Evolutionary conservation across 2,888 invertebrate species (phyloP).

Genomic region (Encarsia formosa): DNA sequence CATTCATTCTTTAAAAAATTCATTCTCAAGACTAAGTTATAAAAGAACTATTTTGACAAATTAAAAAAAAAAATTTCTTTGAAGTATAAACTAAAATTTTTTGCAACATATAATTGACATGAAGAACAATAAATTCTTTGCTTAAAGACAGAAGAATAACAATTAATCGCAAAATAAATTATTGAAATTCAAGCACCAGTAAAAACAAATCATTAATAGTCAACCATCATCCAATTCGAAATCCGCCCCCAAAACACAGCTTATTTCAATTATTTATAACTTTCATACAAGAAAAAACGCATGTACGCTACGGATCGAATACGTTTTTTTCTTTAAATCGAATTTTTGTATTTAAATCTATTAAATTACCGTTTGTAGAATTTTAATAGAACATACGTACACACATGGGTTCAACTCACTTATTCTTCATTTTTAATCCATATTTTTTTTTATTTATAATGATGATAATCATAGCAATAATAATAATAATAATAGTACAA

Average conservation of each 20-base stretch:
- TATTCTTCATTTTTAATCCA: not conserved
- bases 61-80: no score
- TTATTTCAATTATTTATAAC: slow-evolving; percentile 30
- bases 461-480: no score
- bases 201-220: not conserved
- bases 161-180: not conserved
- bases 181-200: not conserved
- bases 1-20: no score
- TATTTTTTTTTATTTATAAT: no score
- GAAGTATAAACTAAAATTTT: no score
- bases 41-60: no score
- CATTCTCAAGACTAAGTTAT: no score
- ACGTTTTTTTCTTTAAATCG: slow-evolving; percentile 13
- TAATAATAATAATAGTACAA: no score
- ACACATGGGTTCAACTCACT: slow-evolving; percentile 7
- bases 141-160: slow-evolving; percentile 1
- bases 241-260: slow-evolving; percentile 44
- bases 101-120: no score
- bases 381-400: slow-evolving; percentile 17
- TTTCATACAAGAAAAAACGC: slow-evolving; percentile 18
- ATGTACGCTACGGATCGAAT: slow-evolving; percentile 20
- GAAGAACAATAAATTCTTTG: not conserved
- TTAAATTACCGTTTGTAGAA: slow-evolving; percentile 9
- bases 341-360: not conserved
- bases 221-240: slow-evolving; percentile 33